phyloP scores from a whole-genome alignment of 2,888 invertebrate species.

The Clivina fossor region DNA sequence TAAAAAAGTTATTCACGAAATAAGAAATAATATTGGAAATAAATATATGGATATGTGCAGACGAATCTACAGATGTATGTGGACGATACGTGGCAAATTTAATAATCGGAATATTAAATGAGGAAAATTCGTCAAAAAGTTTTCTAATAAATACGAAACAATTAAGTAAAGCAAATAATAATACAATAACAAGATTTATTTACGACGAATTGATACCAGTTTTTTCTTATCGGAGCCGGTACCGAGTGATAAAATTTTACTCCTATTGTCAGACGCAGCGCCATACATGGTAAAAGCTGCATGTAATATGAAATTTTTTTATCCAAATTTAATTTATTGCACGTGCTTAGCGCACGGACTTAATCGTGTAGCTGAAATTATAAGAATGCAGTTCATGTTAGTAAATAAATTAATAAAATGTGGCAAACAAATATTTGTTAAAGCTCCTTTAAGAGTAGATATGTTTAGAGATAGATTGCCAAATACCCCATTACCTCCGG shows the following conservation, averaged over 20 bases:
- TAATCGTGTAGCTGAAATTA: constrained; percentile 43
- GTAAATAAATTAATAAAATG: constrained; percentile 42
- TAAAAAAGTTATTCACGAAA: constrained; percentile 22
- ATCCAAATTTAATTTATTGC: constrained; percentile 42
- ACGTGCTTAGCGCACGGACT: constrained; percentile 46
- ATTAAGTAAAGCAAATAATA: constrained; percentile 19
- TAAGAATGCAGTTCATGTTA: constrained; percentile 39
- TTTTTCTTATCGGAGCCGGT: constrained; percentile 6
- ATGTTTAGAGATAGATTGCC: constrained; percentile 43
- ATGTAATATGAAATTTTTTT: constrained; percentile 40
- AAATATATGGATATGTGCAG: constrained; percentile 40
- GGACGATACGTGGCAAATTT: constrained; percentile 36
- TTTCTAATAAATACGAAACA: constrained; percentile 23
- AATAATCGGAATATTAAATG: constrained; percentile 22
- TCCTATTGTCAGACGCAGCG: too few species aligned
- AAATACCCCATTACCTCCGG: constrained; percentile 42
- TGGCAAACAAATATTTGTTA: constrained; percentile 45
- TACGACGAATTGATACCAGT: constrained; percentile 8
- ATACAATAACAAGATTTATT: constrained; percentile 3
- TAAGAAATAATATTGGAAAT: constrained; percentile 28
- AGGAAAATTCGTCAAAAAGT: constrained; percentile 23
- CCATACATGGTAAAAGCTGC: constrained; percentile 41
- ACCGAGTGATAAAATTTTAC: constrained; percentile 11
- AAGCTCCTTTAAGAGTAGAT: constrained; percentile 41
- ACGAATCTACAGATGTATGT: constrained; percentile 36